These are phyloP conservation scores for Sinella curviseta DNA, from an alignment of 1,140 invertebrate species.

Conservation along the genomic window DNA sequence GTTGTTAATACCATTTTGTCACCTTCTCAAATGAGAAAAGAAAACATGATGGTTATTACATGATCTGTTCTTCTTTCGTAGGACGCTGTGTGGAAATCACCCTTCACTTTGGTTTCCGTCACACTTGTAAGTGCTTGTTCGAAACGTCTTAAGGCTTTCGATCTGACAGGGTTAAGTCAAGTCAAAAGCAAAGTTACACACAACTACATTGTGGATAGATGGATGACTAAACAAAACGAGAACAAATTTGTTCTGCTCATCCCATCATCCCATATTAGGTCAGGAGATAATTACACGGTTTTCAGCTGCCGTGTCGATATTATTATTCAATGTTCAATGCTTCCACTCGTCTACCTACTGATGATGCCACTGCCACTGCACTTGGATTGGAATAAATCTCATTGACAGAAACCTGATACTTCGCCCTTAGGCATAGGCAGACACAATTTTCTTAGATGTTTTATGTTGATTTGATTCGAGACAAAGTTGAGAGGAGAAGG, in stretches of 20 bases:
- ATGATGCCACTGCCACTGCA: not conserved
- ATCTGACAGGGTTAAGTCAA: too few relatives aligned
- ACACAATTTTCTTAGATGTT: not conserved
- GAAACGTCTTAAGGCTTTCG: too few relatives aligned
- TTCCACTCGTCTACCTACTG: not conserved
- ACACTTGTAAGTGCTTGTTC: too few relatives aligned
- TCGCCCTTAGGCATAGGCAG: not conserved
- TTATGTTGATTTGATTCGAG: not conserved
- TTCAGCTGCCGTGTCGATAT: not conserved
- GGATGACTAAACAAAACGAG: not conserved
- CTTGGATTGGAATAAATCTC: not conserved
- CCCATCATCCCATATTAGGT: not conserved
- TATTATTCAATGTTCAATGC: not conserved
- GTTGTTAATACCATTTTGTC: not conserved
- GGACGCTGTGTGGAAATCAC: not conserved
- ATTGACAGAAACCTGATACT: not conserved
- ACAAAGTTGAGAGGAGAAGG: not conserved
- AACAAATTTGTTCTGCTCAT: not conserved
- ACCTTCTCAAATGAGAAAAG: not conserved
- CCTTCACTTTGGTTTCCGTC: not conserved
- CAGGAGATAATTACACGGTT: not conserved
- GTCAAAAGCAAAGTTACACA: too few relatives aligned
- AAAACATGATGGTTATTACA: not conserved
- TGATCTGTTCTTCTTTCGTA: not conserved
- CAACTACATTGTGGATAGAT: too few relatives aligned